Conservation (phyloP, 2,113 vertebrate genomes). For the Entosphenus tridentatus region DNA sequence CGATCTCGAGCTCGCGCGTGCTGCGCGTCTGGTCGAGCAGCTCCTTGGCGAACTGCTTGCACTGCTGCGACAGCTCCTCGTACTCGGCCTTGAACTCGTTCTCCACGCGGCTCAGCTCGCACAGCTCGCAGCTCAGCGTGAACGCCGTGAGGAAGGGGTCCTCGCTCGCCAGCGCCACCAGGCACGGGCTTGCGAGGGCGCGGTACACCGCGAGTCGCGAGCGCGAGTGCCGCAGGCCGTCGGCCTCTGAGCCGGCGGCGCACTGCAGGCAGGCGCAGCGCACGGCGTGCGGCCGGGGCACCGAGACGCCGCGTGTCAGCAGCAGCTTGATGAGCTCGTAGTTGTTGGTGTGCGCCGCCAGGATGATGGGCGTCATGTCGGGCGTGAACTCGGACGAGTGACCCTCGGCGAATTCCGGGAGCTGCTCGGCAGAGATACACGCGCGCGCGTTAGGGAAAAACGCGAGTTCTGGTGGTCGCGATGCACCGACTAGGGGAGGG, state of each 20-base stretch:
- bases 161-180: constrained; percentile 79
- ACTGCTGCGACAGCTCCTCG: constrained; percentile 92
- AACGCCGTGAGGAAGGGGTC: constrained; percentile 69
- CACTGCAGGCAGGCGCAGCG: constrained; percentile 90
- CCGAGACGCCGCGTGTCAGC: constrained; percentile 65
- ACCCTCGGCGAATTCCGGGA: no score
- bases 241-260: constrained; percentile 81
- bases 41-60: constrained; percentile 88
- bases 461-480: no score
- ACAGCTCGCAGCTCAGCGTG: constrained; percentile 83
- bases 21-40: constrained; percentile 84
- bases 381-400: constrained; percentile 50
- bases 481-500: no score
- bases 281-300: constrained; percentile 83
- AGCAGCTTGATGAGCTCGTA: constrained; percentile 95
- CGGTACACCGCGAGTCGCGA: constrained; percentile 91
- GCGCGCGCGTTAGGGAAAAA: no score
- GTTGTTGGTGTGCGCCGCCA: constrained; percentile 96
- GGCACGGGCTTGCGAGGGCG: constrained; percentile 68
- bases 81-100: constrained; percentile 96
- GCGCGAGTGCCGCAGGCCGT: constrained; percentile 75
- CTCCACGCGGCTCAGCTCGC: constrained; percentile 93
- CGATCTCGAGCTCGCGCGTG: constrained; percentile 75
- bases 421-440: no score
- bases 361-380: constrained; percentile 91